Conservation (phyloP, 2,113 vertebrate genomes). For the Petroica traversi region DNA sequence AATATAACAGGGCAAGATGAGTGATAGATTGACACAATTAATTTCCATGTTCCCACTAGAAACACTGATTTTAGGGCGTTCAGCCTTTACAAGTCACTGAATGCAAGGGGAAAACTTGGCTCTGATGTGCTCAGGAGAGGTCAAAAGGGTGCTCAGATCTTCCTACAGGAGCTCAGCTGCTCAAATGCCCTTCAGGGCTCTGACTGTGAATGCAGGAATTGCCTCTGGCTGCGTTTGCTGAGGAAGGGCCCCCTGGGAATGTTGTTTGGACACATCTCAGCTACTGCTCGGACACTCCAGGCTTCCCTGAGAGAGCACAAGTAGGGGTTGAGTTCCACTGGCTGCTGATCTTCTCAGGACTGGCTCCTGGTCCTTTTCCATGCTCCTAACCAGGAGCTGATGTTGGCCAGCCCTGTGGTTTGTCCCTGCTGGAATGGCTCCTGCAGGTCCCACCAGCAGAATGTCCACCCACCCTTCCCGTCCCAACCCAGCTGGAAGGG, state of each 20-base stretch:
- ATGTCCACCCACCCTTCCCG: background rate
- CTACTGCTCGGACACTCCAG: background rate
- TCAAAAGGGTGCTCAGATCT: constrained; percentile 30
- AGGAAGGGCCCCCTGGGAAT: background rate
- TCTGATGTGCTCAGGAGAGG: constrained; percentile 39
- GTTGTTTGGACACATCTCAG: background rate
- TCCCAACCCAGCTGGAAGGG: background rate
- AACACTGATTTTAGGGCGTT: constrained; percentile 33
- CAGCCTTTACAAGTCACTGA: constrained; percentile 23
- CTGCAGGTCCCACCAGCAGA: background rate
- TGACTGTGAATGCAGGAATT: background rate
- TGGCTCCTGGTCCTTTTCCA: background rate
- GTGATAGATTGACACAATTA: constrained; percentile 60
- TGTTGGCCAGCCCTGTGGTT: background rate
- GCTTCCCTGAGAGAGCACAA: background rate
- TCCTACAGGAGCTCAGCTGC: background rate
- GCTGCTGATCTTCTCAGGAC: background rate
- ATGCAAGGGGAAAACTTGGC: constrained; percentile 20
- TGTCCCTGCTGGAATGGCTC: background rate
- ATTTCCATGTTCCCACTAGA: constrained; percentile 40
- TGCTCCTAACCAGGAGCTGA: background rate
- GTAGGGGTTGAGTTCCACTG: background rate
- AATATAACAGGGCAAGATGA: constrained; percentile 42
- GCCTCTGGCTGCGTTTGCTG: background rate
- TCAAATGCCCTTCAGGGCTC: background rate